These are phyloP conservation scores for Drosophila orena DNA, from an alignment of 1,140 invertebrate species.

Conservation along the genomic window DNA sequence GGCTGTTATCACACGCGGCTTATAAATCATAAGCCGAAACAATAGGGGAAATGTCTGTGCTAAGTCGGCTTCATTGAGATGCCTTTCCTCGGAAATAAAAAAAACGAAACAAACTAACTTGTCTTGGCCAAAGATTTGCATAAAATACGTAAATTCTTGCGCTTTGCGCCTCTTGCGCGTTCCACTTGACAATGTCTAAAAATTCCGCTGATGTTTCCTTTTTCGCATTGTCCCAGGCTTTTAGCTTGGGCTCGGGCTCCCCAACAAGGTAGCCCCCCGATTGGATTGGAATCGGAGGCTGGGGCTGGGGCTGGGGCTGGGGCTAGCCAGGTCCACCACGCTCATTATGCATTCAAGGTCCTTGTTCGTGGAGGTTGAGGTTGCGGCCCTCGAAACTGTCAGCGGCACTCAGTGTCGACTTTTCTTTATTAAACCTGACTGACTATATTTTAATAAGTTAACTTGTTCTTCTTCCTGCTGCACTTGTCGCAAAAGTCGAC, in stretches of 20 bases:
- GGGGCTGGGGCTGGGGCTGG: background rate
- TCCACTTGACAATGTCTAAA: slow-evolving; percentile 79
- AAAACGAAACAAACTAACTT: slow-evolving; percentile 18
- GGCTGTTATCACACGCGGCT: slow-evolving; percentile 42
- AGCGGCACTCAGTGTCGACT: slow-evolving; percentile 67
- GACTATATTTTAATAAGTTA: slow-evolving; percentile 67
- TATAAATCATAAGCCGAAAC: slow-evolving; percentile 69
- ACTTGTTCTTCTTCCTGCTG: slow-evolving; percentile 20
- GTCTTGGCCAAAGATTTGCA: slow-evolving; percentile 60
- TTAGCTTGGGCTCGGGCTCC: slow-evolving; percentile 9
- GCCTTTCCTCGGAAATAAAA: slow-evolving; percentile 48
- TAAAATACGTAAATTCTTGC: slow-evolving; percentile 75
- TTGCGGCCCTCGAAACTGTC: slow-evolving; percentile 69
- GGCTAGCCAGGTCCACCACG: slow-evolving; percentile 4
- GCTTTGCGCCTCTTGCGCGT: slow-evolving; percentile 24
- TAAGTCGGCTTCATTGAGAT: slow-evolving; percentile 27
- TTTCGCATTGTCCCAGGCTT: slow-evolving; percentile 61
- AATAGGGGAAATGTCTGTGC: slow-evolving; percentile 51
- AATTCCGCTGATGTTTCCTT: slow-evolving; percentile 74
- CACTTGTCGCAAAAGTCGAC: slow-evolving; percentile 9
- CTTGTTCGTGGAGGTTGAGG: slow-evolving; percentile 63
- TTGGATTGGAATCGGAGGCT: slow-evolving; percentile 3
- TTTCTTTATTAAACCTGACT: slow-evolving; percentile 79
- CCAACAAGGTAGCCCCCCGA: slow-evolving; percentile 32
- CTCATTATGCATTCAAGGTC: slow-evolving; percentile 84